These are phyloP conservation scores for Dryocosmus kuriphilus DNA, from an alignment of 2,888 invertebrate genomes.

Conservation along the genomic window DNA sequence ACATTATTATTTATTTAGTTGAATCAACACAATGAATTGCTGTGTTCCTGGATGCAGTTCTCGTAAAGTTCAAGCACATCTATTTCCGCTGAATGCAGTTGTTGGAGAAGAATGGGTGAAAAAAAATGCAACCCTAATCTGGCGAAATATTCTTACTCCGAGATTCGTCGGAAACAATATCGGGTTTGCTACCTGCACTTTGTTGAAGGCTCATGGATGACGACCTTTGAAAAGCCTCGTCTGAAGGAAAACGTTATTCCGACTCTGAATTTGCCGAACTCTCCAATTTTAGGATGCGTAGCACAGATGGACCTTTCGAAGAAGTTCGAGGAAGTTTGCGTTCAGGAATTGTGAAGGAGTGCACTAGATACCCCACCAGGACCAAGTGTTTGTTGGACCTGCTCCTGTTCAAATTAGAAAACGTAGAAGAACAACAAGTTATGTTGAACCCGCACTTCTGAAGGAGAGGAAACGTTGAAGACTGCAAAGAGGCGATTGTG, in stretches of 20 bases:
- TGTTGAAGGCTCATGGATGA: not conserved
- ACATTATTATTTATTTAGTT: not conserved
- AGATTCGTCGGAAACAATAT: not conserved
- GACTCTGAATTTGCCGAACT: not conserved
- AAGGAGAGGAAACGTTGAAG: not conserved
- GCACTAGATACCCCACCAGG: not conserved
- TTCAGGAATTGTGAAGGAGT: not conserved
- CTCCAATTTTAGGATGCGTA: not conserved
- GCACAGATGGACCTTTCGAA: not conserved
- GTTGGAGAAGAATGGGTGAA: not conserved
- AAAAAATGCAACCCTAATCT: not conserved
- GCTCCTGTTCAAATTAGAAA: not conserved
- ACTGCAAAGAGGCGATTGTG: not conserved
- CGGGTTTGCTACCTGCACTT: not conserved
- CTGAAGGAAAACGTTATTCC: not conserved
- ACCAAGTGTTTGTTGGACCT: not conserved
- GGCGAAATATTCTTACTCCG: not conserved
- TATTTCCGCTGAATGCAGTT: not conserved
- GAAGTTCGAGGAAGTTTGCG: no score
- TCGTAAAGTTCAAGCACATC: no score
- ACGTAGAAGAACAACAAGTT: not conserved
- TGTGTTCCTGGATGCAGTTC: not conserved
- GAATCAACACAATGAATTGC: not conserved
- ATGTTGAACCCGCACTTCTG: not conserved
- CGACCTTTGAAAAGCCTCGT: not conserved